Conservation (phyloP, 2,113 vertebrate genomes). For the Myrmecobius fasciatus region DNA sequence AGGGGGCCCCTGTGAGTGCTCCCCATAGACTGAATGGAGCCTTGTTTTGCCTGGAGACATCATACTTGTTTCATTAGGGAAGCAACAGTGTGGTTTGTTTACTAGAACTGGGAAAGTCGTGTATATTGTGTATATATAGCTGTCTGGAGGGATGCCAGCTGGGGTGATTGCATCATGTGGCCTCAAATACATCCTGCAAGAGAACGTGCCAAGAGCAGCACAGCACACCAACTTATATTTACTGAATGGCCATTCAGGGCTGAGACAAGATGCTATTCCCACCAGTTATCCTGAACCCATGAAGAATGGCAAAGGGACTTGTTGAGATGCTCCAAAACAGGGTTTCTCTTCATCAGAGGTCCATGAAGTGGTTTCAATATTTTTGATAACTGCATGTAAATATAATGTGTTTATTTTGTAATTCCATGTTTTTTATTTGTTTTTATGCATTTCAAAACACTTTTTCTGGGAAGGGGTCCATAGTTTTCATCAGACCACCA, state of each 20-base stretch:
- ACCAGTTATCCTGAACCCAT: background rate
- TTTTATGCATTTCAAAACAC: background rate
- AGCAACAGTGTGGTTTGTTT: slow-evolving; percentile 7
- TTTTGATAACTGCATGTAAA: background rate
- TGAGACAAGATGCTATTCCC: background rate
- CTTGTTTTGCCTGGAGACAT: background rate
- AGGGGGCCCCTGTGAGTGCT: slow-evolving; percentile 49
- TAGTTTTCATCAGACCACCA: background rate
- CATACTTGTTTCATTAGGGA: background rate
- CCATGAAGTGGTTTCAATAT: background rate
- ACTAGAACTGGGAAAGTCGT: slow-evolving; percentile 27
- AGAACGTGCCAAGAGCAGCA: slow-evolving; percentile 7
- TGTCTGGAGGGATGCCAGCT: slow-evolving; percentile 46
- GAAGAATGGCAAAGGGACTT: background rate
- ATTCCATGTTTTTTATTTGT: background rate
- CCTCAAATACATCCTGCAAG: background rate
- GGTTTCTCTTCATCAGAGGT: background rate
- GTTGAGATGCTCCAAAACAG: background rate
- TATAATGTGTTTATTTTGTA: background rate
- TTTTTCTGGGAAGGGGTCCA: background rate
- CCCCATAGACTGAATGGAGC: background rate
- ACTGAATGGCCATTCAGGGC: slow-evolving; percentile 26
- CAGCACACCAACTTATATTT: slow-evolving; percentile 1
- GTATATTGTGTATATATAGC: background rate
- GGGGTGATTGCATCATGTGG: slow-evolving; percentile 1